Base-by-base conservation (phyloP, 2,888 invertebrate genomes). In the Melieria omissa region DNA sequence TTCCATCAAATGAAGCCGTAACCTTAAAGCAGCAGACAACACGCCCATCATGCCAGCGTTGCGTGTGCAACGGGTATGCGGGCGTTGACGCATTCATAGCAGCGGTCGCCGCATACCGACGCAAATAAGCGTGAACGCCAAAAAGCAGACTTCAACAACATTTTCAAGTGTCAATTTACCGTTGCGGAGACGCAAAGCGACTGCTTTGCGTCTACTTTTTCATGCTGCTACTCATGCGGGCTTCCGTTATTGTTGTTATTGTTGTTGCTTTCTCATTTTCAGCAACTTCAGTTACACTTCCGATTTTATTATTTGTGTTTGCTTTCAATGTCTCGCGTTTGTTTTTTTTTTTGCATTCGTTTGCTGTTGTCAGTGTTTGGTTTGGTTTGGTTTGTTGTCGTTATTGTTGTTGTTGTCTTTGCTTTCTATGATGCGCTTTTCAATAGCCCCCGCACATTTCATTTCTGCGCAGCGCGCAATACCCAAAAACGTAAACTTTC, bases 91-190 rank as follows among this genome's bases (percentile, higher is more conserved):
- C 3, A 14, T 10, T 7, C 5, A 45, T 16, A 55, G 62, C 0
- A 16, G 62, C 12, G n/a, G 67, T 42, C 9, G 61, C 45, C 3
- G 16, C 8, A 4, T 41, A 14, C 49, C 65, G 54, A 70, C 54
- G 60, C 68, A 73, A 76, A 76, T 75, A 74, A 74, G 76, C 75
- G 77, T 75, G 77, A 80, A 81, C 73, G 82, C 80, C 83, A 82
- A 81, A 83, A 79, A 83, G 80, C 82, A 82, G 79, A 77, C 81
- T 81, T 77, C 74, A 75, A 78, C 77, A 82, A 81, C n/a, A n/a
- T n/a, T 83, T 83, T 81, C 80, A 82, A 84, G 82, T 83, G 83
- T 83, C 83, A 83, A 84, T 84, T 84, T 83, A 82, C 81, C 81
- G 79, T 80, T 71, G 46, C 60, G 60, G 29, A 60, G 55, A 47